phyloP scores from a whole-genome alignment of 2,113 vertebrate genomes.

The Herpetotheres cachinnans region DNA sequence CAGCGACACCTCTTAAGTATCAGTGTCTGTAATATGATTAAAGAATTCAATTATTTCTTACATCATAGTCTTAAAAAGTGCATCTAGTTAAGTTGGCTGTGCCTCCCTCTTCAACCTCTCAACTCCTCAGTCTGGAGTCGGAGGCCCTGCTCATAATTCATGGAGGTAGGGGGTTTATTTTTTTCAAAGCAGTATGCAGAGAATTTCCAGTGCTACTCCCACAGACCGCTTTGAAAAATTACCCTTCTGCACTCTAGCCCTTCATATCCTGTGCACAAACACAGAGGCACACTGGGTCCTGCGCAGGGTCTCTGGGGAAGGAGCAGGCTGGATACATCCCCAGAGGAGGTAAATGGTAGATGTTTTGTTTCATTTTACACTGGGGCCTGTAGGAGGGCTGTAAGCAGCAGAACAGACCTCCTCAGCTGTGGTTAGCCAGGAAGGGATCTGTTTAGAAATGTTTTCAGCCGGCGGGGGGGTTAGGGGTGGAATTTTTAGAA shows the following conservation, averaged over 20 bases:
- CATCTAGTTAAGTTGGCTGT: neutral
- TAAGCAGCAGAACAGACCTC: neutral
- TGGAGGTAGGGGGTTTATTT: neutral
- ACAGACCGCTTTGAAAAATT: constrained; percentile 31
- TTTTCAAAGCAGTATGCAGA: constrained; percentile 26
- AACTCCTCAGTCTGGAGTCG: neutral
- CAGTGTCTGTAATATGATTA: neutral
- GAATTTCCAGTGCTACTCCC: constrained; percentile 40
- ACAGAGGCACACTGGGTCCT: constrained; percentile 13
- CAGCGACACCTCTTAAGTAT: neutral
- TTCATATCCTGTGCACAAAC: constrained; percentile 54
- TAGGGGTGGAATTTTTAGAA: neutral
- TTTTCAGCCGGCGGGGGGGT: neutral
- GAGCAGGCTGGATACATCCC: constrained; percentile 30
- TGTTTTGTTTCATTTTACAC: constrained; percentile 30
- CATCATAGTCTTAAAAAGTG: neutral
- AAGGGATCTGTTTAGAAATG: constrained; percentile 47
- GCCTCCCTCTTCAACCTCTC: neutral
- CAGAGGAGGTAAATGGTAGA: neutral
- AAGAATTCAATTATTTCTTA: neutral
- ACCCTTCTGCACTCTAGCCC: constrained; percentile 28
- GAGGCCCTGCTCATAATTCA: constrained; percentile 35
- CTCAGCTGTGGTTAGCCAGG: neutral
- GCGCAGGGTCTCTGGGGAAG: neutral
- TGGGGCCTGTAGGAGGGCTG: neutral